Evolutionary conservation across 92 coral and sea anemone genomes (phyloP), one percentile per base, ranked within the genome.

Genomic region (Phenganax stokvisi): DNA sequence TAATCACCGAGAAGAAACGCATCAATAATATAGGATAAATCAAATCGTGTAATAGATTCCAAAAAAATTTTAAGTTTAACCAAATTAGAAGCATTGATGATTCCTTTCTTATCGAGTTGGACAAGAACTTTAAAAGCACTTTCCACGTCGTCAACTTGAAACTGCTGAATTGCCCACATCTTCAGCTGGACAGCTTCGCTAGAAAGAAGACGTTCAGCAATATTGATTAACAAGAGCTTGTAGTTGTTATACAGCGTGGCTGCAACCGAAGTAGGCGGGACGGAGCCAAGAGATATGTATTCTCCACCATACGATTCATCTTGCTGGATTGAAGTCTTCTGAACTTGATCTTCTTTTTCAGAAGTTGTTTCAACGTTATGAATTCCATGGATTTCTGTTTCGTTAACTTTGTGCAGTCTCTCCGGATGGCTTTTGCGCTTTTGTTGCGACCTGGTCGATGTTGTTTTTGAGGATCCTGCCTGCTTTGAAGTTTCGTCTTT

Each of bases 1-100:
- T 75, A 75, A 37, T 75, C 80, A 54, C 80, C 80, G 13, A 75
- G 28, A 15, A 75, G 56, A 44, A 77, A 77, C 10, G 55, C 44
- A 27, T 77, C 81, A 44, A 77, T 77, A 12, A 59, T 59, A 44
- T 77, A 28, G 10, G 30, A 30, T 17, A 64, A 37, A 64, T 64
- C 70, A 64, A 17, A n/a, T 64, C 70, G 27, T 31, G 30, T 12
- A 20, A 64, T 64, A 8, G 70, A 64, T 64, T 64, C 70, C 0
- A 64, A 64, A 37, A 64, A 64, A 20, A 8, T 7, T 20, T 37
- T 9, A 64, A 64, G 70, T 64, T n/a, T 3, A 64, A 3, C 30
- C 30, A 64, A 64, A 64, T 64, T 44, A 20, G 31, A 3, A 64
- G 70, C 70, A 64, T 64, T 64, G 70, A 64, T 64, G 70, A 64